Evolutionary conservation across 2,797 vertebrate genomes (phyloP).

Genomic region (Bufotes viridis): DNA sequence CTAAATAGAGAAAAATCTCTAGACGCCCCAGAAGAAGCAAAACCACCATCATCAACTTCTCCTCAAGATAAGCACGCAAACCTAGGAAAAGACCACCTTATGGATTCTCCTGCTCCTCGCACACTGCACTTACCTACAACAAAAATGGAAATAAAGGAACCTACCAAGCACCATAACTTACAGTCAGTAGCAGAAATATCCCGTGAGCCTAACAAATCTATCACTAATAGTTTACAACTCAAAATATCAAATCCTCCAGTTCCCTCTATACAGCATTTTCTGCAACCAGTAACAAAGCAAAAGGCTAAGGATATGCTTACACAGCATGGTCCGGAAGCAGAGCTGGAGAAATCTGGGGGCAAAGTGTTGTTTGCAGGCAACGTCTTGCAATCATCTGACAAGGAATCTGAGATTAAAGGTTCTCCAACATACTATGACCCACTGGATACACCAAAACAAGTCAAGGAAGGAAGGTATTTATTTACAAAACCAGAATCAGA

Average conservation of each 20-base stretch:
- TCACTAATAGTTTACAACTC: background rate
- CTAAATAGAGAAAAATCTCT: background rate
- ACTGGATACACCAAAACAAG: background rate
- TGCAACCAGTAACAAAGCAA: background rate
- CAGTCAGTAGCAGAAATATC: background rate
- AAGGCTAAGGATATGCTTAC: background rate
- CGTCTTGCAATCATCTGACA: background rate
- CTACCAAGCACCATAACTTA: background rate
- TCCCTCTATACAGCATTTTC: background rate
- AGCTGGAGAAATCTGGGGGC: background rate
- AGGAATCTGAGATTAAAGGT: background rate
- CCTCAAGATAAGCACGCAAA: background rate
- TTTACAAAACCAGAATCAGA: background rate
- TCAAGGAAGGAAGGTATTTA: background rate
- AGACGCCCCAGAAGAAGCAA: background rate
- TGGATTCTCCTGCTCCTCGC: background rate
- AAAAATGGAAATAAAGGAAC: background rate
- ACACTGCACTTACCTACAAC: background rate
- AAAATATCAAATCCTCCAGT: slow-evolving; percentile 1
- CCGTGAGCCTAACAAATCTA: background rate
- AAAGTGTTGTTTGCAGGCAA: background rate
- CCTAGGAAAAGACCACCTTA: background rate
- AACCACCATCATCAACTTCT: background rate
- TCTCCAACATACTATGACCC: background rate
- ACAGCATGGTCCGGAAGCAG: background rate